Conservation (phyloP, 2,797 vertebrate species). For the Notolepis coatsorum region DNA sequence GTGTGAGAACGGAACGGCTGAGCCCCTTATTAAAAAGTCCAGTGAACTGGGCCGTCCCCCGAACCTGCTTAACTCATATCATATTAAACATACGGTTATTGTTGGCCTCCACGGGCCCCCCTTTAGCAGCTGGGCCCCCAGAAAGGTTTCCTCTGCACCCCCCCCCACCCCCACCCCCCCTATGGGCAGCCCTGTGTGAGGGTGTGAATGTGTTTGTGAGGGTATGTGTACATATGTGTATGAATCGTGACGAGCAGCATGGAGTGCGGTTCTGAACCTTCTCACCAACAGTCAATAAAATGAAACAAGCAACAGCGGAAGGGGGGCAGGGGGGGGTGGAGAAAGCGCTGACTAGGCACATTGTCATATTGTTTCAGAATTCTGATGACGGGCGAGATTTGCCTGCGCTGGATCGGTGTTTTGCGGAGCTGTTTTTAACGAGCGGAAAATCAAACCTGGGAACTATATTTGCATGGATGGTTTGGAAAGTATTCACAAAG, state of each 20-base stretch:
- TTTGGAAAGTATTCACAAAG: constrained; percentile 75
- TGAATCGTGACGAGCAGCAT: constrained; percentile 39
- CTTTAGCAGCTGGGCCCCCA: too few relatives aligned
- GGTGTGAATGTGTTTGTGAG: neutral
- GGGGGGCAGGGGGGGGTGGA: constrained; percentile 50
- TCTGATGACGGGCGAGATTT: constrained; percentile 69
- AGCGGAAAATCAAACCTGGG: constrained; percentile 75
- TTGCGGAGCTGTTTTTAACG: constrained; percentile 59
- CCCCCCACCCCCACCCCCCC: too few relatives aligned
- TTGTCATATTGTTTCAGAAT: constrained; percentile 74
- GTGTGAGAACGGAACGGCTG: too few relatives aligned
- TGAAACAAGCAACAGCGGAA: constrained; percentile 19
- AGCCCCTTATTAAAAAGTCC: too few relatives aligned
- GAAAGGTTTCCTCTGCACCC: too few relatives aligned
- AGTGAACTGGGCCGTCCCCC: too few relatives aligned
- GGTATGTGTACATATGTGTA: constrained; percentile 6
- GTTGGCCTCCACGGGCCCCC: too few relatives aligned
- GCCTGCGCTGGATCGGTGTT: constrained; percentile 39
- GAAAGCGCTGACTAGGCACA: constrained; percentile 73
- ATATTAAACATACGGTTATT: too few relatives aligned
- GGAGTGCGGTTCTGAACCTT: constrained; percentile 42
- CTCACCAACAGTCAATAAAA: constrained; percentile 66
- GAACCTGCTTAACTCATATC: too few relatives aligned
- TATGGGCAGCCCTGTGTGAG: neutral
- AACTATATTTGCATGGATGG: constrained; percentile 71